Evolutionary conservation across 1,140 invertebrate species (phyloP), one percentile per base, ranked within the genome.

Genomic region (Neodiprion lecontei): DNA sequence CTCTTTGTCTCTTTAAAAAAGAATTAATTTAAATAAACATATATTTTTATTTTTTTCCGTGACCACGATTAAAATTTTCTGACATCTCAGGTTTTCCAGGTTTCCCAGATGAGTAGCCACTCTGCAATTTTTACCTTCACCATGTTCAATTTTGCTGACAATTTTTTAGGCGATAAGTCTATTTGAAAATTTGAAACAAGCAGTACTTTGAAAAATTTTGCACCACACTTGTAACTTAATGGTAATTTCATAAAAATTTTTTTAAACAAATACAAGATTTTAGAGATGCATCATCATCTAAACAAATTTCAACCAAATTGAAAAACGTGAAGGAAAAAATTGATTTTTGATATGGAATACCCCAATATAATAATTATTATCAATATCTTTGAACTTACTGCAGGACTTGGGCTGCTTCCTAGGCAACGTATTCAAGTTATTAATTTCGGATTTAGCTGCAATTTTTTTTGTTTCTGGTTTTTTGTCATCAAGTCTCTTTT

Each of bases 381-480:
- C n/a, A 49, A 10, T 72, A n/a, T 65, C 40, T 23, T 48, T 23
- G 7, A 70, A 74, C 70, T 79, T 80, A 85, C 84, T 78, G 69
- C 80, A 80, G 49, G 74, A 61, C 75, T 84, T 84, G 69, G 77
- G 53, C 28, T 40, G 28, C 53, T 61, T 79, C 75, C 79, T 84
- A 53, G 79, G 71, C 53, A 77, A 69, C 67, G 69, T 77, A 21
- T 72, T 78, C 21, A 79, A 73, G 11, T 69, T 77, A 71, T 78
- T 84, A 67, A 78, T 83, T 74, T 84, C 67, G 75, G 78, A 21
- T n/a, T 68, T 48, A 77, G 76, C 10, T 82, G 48, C 73, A 14
- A 49, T 77, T 74, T 85, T 76, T 67, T 84, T 73, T 70, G 73
- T 75, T 53, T 78, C 75, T 49, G 70, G 48, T 65, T 84, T 84